A percentile compares a stretch with the other conserved stretches of the same genome.
Evolutionary conservation across 2,113 vertebrate species (phyloP).

Genomic region (Takifugu flavidus): DNA sequence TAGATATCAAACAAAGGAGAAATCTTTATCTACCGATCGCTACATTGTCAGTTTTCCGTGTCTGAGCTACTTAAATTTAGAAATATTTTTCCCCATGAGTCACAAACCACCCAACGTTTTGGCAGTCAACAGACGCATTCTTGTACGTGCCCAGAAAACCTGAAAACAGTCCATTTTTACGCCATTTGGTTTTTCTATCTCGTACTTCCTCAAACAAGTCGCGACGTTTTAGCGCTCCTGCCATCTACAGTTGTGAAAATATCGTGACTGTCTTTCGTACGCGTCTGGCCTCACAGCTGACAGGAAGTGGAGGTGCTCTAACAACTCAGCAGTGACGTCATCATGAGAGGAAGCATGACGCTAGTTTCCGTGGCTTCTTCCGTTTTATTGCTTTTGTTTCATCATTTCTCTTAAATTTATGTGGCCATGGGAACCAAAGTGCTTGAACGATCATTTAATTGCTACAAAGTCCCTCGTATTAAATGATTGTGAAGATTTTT

Average conservation of each 20-base stretch:
- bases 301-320: conserved; percentile 51
- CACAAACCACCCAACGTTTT: too few species aligned
- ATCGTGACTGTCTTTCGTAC: background rate
- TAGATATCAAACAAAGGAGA: background rate
- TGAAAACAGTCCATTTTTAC: background rate
- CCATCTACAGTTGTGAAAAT: background rate
- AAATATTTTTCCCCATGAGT: too few species aligned
- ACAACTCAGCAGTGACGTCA: conserved; percentile 37
- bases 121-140: too few species aligned
- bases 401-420: conserved; percentile 15
- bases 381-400: conserved; percentile 31
- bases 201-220: too few species aligned
- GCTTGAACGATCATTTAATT: too few species aligned
- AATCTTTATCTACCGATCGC: background rate
- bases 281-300: conserved; percentile 31
- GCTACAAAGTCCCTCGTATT: too few species aligned
- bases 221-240: too few species aligned
- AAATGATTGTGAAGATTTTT: too few species aligned
- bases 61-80: too few species aligned
- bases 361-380: conserved; percentile 48
- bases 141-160: too few species aligned
- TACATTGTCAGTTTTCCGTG: too few species aligned
- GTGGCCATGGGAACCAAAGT: background rate
- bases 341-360: conserved; percentile 34
- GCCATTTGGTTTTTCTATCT: background rate